Evolutionary conservation across 2,113 vertebrate genomes (phyloP).

Genomic region (Sula dactylatra): DNA sequence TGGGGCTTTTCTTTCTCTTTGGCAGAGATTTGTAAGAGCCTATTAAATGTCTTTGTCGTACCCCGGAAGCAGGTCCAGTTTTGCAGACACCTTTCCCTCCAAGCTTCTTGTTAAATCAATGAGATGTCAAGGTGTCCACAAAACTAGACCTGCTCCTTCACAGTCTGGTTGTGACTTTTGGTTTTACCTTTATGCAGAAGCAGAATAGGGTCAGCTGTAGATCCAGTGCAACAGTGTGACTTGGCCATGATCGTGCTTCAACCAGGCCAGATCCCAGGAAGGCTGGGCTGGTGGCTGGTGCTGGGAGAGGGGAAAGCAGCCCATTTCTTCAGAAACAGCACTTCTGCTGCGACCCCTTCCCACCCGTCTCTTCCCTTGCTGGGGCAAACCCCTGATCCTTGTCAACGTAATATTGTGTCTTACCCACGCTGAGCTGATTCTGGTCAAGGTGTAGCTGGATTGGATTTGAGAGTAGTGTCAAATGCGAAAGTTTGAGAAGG

Average conservation of each 20-base stretch:
- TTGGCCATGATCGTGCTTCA: not conserved
- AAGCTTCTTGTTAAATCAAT: not conserved
- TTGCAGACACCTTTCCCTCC: not conserved
- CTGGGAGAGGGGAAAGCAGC: not conserved
- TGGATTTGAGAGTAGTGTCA: not conserved
- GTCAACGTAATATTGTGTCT: not conserved
- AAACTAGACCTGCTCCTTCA: not conserved
- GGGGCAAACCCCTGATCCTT: not conserved
- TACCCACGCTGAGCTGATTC: accelerated
- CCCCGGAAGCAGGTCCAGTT: not conserved
- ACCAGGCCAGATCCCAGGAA: not conserved
- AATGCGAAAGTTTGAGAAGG: not conserved
- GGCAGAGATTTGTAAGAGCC: not conserved
- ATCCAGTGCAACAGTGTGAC: accelerated
- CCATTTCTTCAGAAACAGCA: not conserved
- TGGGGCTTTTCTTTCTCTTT: not conserved
- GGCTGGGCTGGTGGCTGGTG: not conserved
- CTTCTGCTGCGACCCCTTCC: not conserved
- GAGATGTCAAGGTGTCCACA: not conserved
- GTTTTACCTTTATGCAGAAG: not conserved
- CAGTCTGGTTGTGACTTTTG: not conserved
- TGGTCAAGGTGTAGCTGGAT: not conserved
- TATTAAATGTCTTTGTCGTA: not conserved
- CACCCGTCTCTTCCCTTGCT: not conserved
- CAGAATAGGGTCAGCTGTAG: not conserved